Evolutionary conservation across 2,888 invertebrate species (phyloP), one percentile per base, ranked within the genome.

Genomic region (Oscheius sp.): DNA sequence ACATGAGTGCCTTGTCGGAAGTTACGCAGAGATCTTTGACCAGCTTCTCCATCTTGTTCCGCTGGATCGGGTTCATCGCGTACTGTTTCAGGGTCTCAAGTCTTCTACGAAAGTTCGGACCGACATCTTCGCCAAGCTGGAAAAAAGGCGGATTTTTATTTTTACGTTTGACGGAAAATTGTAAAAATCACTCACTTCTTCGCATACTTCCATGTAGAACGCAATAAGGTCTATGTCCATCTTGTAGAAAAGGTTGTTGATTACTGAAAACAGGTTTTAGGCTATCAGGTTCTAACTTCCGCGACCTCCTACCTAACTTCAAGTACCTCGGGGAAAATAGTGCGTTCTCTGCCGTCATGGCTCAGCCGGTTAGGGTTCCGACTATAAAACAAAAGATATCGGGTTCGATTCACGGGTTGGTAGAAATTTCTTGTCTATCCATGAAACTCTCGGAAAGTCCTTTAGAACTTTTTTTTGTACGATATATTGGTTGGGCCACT

Each of bases 181-280:
- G 29, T 7, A 4, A 4, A 29, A 13, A 53, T 4, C 3, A 53
- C 50, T 63, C 4, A 74, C 74, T 10, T 74, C 74, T 29, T 33
- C 2, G 32, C 35, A 11, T 29, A 75, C 29, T 62, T 62, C 70
- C 3, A 73, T 51, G 55, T 72, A 77, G 60, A 74, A 77, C 1
- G 48, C 47, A 62, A 77, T 60, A 29, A 77, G 55, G 29, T 77
- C 62, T 29, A 77, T 70, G 35, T 74, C 72, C 50, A 76, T 53
- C 33, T 74, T 63, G 59, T 71, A 58, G 70, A 80, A 82, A 10
- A 82, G 70, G 47, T 73, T 75, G 48, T 78, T 73, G 47, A 76
- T 74, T 47, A 80, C 82, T 82, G 65, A 60, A 81, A 77, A 42
- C 9, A 59, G 29, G n/a, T n/a, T 13, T 11, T n/a, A 13, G 42